Conservation (phyloP, 2,888 invertebrate species). For the Andrena praecox region DNA sequence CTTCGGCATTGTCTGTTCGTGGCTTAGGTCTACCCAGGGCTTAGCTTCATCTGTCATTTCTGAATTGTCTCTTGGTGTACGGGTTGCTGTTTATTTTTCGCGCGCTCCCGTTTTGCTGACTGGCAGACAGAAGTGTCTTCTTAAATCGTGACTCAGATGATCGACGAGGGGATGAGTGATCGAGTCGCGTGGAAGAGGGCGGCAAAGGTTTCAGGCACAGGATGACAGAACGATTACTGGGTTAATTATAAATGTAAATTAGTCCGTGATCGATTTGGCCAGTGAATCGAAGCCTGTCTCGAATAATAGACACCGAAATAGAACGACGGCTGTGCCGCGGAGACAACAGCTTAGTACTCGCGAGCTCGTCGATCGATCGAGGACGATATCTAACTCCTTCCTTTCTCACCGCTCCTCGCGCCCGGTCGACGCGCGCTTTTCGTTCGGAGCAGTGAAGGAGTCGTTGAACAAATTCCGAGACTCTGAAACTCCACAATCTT, state of each 20-base stretch:
- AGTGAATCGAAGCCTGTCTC: constrained; percentile 80
- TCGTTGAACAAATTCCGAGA: not conserved
- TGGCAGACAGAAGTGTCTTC: not conserved
- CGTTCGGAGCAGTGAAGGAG: not conserved
- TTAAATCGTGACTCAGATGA: constrained; percentile 1
- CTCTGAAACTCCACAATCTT: not conserved
- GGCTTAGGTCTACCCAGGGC: not conserved
- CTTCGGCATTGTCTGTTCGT: not conserved
- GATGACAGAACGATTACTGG: constrained; percentile 73
- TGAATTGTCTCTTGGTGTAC: too few relatives aligned
- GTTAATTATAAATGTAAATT: constrained; percentile 85
- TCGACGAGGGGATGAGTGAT: not conserved
- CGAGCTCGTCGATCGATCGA: constrained; percentile 76
- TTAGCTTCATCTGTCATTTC: not conserved
- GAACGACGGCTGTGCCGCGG: constrained; percentile 76
- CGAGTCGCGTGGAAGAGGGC: constrained; percentile 4
- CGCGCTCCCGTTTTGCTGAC: too few relatives aligned
- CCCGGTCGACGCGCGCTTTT: constrained; percentile 29
- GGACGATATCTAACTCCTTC: constrained; percentile 48
- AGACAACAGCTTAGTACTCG: constrained; percentile 77
- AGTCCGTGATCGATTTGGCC: constrained; percentile 85
- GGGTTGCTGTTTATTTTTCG: too few relatives aligned
- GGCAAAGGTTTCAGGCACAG: constrained; percentile 50
- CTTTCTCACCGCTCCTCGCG: constrained; percentile 24
- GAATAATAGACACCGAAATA: constrained; percentile 84